Evolutionary conservation across 2,113 vertebrate genomes (phyloP), one percentile per base, ranked within the genome.

Genomic region (Dolichallabes microphthalmus): DNA sequence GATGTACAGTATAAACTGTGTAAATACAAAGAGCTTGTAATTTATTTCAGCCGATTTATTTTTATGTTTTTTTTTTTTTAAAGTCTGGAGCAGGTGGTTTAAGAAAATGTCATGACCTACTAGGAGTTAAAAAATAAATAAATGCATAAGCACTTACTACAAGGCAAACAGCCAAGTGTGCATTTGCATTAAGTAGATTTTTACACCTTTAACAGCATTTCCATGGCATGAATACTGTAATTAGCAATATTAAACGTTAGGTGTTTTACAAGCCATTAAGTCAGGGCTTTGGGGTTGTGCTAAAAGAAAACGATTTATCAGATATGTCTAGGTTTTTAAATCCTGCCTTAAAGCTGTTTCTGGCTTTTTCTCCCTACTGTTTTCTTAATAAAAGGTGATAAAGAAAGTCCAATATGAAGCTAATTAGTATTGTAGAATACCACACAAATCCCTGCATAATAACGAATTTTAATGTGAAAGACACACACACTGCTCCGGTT

Each of bases 401-500:
- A 53, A 52, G 45, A n/a, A 13, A 4, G 50, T 25, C 12, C 11
- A n/a, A 53, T 53, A 27, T 17, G 8, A 75, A 27, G 73, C 25
- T 14, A 75, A 75, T 50, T 45, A 74, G 71, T 50, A n/a, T 74
- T 50, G 32, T 35, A 22, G 68, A 71, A 32, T 14, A 74, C 1
- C 39, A 53, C 25, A 53, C 50, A 27, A 58, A 57, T 35, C 9
- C 13, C 22, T 73, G 50, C 19, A n/a, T 27, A 12, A 39, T n/a
- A 75, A 84, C 25, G 25, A 6, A 58, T 52, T 39, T 45, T 39
- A 35, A 74, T 61, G 25, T 52, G 71, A 25, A 45, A 73, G 12
- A 52, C 45, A 52, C 45, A 75, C 52, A 74, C 39, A 74, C 80
- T 77, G 25, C 14, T 69, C 52, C 20, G 19, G 64, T 82, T 90